Conservation (phyloP, 2,888 invertebrate species). For the Diploptera punctata region DNA sequence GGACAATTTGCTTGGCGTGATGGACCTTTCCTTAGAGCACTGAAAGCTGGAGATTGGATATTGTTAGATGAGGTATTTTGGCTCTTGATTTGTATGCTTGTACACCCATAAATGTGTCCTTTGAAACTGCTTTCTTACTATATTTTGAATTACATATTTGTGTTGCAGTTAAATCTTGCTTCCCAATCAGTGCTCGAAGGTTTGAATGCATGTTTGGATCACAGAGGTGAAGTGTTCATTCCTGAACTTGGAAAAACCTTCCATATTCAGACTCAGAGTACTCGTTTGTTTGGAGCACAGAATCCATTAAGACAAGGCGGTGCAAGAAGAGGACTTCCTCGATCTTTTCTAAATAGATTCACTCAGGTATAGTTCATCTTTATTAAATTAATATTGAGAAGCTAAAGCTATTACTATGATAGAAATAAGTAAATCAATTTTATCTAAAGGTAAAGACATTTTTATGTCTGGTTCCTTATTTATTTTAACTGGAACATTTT, state of each 20-base stretch:
- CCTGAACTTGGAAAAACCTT: slow-evolving; percentile 93
- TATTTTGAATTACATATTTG: too few relatives aligned
- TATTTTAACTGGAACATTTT: too few relatives aligned
- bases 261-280: slow-evolving; percentile 70
- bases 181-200: slow-evolving; percentile 99
- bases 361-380: slow-evolving; percentile 82
- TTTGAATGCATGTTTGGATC: slow-evolving; percentile 97
- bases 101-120: too few relatives aligned
- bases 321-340: slow-evolving; percentile 92
- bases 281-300: slow-evolving; percentile 95
- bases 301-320: slow-evolving; percentile 97
- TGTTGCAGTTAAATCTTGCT: slow-evolving; percentile 82
- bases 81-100: too few relatives aligned
- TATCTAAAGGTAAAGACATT: too few relatives aligned
- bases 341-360: slow-evolving; percentile 97
- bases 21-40: slow-evolving; percentile 91
- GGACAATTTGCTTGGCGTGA: slow-evolving; percentile 96
- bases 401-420: too few relatives aligned
- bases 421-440: too few relatives aligned
- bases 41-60: slow-evolving; percentile 95
- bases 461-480: too few relatives aligned
- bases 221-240: slow-evolving; percentile 93
- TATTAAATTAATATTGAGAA: too few relatives aligned
- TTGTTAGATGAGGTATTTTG: slow-evolving; percentile 82
- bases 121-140: too few relatives aligned